These are phyloP conservation scores for Motacilla alba DNA, from an alignment of 2,113 vertebrate genomes.

Conservation along the genomic window DNA sequence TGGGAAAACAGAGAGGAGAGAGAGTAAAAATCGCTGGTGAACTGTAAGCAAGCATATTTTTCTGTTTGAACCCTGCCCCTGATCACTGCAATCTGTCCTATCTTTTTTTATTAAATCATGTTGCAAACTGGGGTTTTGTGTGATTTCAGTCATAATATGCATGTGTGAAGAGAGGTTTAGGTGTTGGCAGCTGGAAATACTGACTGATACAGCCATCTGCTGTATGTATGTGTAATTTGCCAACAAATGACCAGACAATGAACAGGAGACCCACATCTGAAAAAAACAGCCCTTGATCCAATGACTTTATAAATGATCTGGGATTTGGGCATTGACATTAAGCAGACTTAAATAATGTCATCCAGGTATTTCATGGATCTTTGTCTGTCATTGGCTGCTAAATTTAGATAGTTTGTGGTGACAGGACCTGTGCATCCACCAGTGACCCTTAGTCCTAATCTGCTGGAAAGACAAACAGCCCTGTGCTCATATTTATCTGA, in stretches of 20 bases:
- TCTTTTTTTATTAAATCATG: background rate
- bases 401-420: background rate
- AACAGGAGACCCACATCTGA: background rate
- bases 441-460: background rate
- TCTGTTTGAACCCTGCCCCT: background rate
- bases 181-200: background rate
- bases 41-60: background rate
- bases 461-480: fast-evolving
- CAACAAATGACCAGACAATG: background rate
- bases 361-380: background rate
- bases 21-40: background rate
- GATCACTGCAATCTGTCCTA: background rate
- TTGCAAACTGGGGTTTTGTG: background rate
- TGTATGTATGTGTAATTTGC: background rate
- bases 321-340: background rate
- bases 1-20: background rate
- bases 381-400: background rate
- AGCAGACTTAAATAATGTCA: background rate
- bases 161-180: background rate
- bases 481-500: background rate
- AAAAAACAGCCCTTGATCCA: background rate
- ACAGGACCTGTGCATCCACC: background rate
- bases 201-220: background rate
- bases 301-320: background rate
- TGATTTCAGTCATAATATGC: background rate